These are phyloP conservation scores for Orthonevra nobilis DNA, from an alignment of 2,888 invertebrate genomes.

Conservation along the genomic window DNA sequence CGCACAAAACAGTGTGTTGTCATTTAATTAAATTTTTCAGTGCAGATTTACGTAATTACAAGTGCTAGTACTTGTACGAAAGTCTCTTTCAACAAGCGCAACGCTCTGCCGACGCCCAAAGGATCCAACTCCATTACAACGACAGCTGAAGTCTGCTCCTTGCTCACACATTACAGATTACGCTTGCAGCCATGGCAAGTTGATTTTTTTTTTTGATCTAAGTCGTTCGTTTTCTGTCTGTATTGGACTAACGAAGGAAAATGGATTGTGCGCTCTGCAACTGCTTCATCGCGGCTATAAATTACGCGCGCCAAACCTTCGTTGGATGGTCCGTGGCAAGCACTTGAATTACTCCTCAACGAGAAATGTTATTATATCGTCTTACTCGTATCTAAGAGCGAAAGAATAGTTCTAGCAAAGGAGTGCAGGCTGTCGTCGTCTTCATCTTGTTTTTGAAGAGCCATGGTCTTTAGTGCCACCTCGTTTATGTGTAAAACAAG, in stretches of 20 bases:
- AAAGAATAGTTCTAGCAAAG: conserved; percentile 1
- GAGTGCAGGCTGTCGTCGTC: conserved; percentile 13
- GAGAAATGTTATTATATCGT: conserved; percentile 53
- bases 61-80: no score
- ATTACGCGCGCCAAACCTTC: conserved; percentile 61
- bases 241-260: conserved; percentile 64
- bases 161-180: conserved; percentile 45
- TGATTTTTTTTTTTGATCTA: no score
- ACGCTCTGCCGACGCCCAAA: no score
- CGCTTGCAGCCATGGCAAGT: conserved; percentile 58
- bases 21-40: no score
- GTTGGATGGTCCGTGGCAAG: conserved; percentile 11
- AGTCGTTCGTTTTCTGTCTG: conserved; percentile 59
- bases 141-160: conserved; percentile 35
- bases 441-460: conserved; percentile 29
- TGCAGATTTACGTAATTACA: no score
- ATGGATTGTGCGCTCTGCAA: conserved; percentile 59
- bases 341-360: conserved; percentile 30
- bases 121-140: no score
- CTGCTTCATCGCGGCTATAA: conserved; percentile 58
- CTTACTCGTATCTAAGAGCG: conserved; percentile 25
- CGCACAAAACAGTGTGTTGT: no score
- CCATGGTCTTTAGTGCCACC: conserved; percentile 21
- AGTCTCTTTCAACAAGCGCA: no score
- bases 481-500: conserved; percentile 62